These are phyloP conservation scores for Aphodius sticticus DNA, from an alignment of 2,888 invertebrate species.

Conservation along the genomic window DNA sequence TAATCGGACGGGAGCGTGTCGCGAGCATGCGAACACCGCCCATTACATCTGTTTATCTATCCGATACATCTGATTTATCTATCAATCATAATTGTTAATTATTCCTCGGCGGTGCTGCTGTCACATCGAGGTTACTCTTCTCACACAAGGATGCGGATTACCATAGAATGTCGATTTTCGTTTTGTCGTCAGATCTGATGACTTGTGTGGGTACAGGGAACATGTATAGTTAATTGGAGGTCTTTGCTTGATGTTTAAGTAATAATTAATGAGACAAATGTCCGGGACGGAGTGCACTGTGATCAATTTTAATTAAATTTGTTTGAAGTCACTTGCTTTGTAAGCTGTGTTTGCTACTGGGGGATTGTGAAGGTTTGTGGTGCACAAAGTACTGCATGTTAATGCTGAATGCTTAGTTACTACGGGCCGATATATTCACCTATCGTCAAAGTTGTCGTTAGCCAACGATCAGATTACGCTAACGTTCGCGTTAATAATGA, in stretches of 20 bases:
- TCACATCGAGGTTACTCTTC: neutral
- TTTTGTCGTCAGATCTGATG: neutral
- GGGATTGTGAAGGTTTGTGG: neutral
- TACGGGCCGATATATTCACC: no score
- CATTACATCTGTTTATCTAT: neutral
- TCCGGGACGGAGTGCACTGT: neutral
- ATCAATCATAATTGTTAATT: neutral
- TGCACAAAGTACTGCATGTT: no score
- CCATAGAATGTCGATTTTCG: conserved; percentile 27
- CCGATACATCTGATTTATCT: neutral
- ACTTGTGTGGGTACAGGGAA: neutral
- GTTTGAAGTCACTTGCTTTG: neutral
- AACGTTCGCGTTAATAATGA: no score
- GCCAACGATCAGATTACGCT: no score
- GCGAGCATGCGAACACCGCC: neutral
- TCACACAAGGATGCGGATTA: conserved; percentile 20
- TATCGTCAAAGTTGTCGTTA: no score
- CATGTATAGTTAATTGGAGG: neutral
- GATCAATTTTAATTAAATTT: neutral
- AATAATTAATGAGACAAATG: neutral
- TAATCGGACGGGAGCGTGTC: neutral
- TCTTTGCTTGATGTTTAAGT: neutral
- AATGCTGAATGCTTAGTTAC: no score
- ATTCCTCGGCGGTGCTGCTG: neutral
- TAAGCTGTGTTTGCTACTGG: neutral